Evolutionary conservation across 2,888 invertebrate genomes (phyloP).

Genomic region (Vannuccia rotundouncinata): DNA sequence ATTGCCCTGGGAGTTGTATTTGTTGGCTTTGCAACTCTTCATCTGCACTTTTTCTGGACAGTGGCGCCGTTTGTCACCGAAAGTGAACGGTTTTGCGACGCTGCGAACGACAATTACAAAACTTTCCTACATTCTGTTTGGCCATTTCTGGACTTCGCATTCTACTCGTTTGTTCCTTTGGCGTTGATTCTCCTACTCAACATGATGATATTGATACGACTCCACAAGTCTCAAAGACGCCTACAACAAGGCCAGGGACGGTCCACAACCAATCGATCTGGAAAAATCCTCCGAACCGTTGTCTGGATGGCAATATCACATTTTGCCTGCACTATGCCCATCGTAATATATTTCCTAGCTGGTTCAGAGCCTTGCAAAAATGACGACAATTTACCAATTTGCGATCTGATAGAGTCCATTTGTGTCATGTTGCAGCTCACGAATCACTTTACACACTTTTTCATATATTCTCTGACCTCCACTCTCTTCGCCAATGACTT

Average conservation of each 20-base stretch:
- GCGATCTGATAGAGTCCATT: not conserved
- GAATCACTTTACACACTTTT: constrained; percentile 36
- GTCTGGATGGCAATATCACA: constrained; percentile 27
- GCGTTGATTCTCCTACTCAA: constrained; percentile 1
- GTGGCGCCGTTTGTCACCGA: not conserved
- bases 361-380: not conserved
- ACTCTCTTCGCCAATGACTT: constrained; percentile 28
- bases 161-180: constrained; percentile 34
- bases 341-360: constrained; percentile 22
- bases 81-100: not conserved
- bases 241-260: no score
- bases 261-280: not conserved
- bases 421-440: constrained; percentile 18
- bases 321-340: constrained; percentile 31
- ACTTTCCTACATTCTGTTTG: not conserved
- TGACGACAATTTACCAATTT: constrained; percentile 15
- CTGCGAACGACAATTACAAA: no score
- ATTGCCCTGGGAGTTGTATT: not conserved
- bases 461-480: constrained; percentile 32
- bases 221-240: no score
- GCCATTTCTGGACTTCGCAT: constrained; percentile 23
- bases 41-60: not conserved
- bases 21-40: not conserved
- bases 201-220: not conserved
- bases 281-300: constrained; percentile 28